These are phyloP conservation scores for Lysandra coridon DNA, from an alignment of 2,888 invertebrate genomes.

Conservation along the genomic window DNA sequence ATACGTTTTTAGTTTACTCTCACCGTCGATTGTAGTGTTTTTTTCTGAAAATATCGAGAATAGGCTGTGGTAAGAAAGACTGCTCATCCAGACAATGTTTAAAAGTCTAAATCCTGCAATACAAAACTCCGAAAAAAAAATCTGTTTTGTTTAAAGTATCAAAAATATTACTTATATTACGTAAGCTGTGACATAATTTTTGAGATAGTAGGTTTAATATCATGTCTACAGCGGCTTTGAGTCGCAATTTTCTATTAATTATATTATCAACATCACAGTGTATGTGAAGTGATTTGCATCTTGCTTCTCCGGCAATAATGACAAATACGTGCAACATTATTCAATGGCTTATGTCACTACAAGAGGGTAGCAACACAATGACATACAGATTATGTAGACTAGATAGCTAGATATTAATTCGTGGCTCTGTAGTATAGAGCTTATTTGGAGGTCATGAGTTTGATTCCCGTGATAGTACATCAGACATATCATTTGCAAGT, in stretches of 20 bases:
- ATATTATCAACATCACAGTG: not conserved
- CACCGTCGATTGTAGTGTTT: too few relatives aligned
- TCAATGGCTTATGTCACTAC: not conserved
- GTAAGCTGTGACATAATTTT: too few relatives aligned
- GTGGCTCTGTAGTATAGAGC: too few relatives aligned
- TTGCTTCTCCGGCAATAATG: not conserved
- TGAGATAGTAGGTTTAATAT: not conserved
- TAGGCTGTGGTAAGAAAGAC: too few relatives aligned
- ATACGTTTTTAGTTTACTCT: not conserved
- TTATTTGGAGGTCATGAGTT: too few relatives aligned
- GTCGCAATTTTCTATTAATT: not conserved
- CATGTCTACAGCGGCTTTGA: not conserved
- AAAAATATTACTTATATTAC: not conserved
- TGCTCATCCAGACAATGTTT: too few relatives aligned
- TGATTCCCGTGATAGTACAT: too few relatives aligned
- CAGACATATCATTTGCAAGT: too few relatives aligned
- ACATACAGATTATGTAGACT: not conserved
- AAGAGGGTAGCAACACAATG: constrained; percentile 4
- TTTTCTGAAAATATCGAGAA: too few relatives aligned
- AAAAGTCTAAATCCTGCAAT: too few relatives aligned
- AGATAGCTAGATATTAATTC: not conserved
- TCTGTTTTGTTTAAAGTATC: not conserved
- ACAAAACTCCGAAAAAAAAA: too few relatives aligned
- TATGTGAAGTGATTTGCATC: not conserved
- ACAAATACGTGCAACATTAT: not conserved